Percentiles rank a stretch among this genome's conserved stretches.
Evolutionary conservation across 2,113 vertebrate species (phyloP).

Genomic region (Henicopernis longicauda): DNA sequence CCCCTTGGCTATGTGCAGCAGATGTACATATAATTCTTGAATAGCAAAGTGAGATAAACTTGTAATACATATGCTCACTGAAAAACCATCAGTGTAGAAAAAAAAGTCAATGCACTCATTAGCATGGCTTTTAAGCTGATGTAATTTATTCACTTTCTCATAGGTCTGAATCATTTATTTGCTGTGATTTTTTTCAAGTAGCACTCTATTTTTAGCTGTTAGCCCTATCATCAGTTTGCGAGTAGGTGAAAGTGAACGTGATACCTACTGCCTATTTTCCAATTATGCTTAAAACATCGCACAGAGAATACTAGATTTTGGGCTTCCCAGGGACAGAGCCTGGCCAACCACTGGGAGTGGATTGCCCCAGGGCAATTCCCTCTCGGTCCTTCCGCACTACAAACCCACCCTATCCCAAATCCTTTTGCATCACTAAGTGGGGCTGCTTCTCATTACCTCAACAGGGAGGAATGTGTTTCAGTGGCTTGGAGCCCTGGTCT

Average conservation of each 20-base stretch:
- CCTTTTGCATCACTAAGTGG: neutral
- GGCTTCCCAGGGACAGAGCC: neutral
- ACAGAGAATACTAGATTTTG: neutral
- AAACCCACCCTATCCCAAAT: neutral
- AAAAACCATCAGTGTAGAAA: neutral
- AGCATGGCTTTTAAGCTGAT: neutral
- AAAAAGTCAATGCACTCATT: neutral
- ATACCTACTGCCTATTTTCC: neutral
- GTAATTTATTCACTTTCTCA: neutral
- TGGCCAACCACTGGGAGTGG: rapidly evolving
- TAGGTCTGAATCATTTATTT: neutral
- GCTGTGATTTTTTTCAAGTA: neutral
- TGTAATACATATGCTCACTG: neutral
- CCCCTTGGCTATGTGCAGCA: neutral
- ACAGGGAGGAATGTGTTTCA: neutral
- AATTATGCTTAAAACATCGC: neutral
- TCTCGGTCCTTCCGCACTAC: rapidly evolving
- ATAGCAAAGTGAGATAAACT: neutral
- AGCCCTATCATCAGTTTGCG: neutral
- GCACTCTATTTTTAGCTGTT: neutral
- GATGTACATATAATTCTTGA: neutral
- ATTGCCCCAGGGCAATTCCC: neutral
- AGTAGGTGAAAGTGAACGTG: neutral
- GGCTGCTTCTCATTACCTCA: neutral
- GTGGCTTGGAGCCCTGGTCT: neutral